phyloP scores from a whole-genome alignment of 2,888 invertebrate species.

The Drosophila histrio region DNA sequence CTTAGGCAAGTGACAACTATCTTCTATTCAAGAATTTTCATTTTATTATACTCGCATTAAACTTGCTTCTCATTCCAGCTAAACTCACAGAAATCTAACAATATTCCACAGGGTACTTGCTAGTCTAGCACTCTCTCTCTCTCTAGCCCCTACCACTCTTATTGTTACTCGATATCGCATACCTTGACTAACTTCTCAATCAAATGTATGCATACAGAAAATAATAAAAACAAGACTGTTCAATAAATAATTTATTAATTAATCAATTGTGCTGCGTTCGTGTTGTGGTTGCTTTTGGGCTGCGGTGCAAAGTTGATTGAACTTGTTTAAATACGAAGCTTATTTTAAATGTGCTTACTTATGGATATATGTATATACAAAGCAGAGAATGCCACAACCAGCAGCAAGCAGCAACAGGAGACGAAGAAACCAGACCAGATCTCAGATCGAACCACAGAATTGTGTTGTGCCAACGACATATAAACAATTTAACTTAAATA shows the following conservation, averaged over 20 bases:
- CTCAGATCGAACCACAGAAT: slow-evolving; percentile 40
- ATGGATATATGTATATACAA: slow-evolving; percentile 15
- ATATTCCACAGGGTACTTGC: background rate
- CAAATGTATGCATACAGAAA: background rate
- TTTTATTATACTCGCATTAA: background rate
- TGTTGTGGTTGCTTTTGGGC: slow-evolving; percentile 31
- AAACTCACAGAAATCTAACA: background rate
- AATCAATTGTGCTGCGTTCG: slow-evolving; percentile 54
- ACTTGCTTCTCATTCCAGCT: background rate
- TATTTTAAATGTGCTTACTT: slow-evolving; percentile 60
- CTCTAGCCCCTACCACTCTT: background rate
- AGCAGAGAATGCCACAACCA: too few species aligned
- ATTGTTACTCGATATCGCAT: background rate
- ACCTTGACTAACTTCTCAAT: slow-evolving; percentile 35
- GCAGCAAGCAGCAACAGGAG: slow-evolving; percentile 24
- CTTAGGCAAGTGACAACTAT: too few species aligned
- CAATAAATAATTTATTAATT: slow-evolving; percentile 68
- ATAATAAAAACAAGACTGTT: slow-evolving; percentile 19
- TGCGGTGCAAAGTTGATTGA: slow-evolving; percentile 72
- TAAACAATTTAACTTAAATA: slow-evolving; percentile 74
- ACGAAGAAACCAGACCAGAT: slow-evolving; percentile 57
- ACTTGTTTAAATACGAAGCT: slow-evolving; percentile 58
- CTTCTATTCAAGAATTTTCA: too few species aligned
- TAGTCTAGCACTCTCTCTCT: background rate
- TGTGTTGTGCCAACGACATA: slow-evolving; percentile 52